These are phyloP conservation scores for Muscicapa adusta DNA, from an alignment of 2,113 vertebrate genomes.

Conservation along the genomic window DNA sequence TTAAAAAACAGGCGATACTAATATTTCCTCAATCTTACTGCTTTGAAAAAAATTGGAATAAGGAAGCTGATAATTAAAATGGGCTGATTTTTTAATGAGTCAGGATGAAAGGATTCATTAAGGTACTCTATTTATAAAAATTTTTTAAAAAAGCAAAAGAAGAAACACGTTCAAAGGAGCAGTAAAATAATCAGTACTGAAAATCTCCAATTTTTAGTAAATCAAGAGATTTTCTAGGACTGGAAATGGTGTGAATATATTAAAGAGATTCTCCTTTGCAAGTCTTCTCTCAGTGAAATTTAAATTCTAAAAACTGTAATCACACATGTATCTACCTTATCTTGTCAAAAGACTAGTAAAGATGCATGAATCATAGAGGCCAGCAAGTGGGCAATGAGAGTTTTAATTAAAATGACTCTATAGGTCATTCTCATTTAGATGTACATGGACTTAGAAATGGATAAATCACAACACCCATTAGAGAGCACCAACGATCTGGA, in stretches of 20 bases:
- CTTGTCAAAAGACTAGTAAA: neutral
- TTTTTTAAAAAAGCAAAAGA: neutral
- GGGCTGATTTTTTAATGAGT: neutral
- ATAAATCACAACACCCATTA: conserved; percentile 35
- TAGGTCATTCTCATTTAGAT: conserved; percentile 37
- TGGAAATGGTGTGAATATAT: neutral
- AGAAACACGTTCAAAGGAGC: neutral
- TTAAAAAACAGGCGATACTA: neutral
- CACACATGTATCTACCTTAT: neutral
- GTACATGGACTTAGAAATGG: neutral
- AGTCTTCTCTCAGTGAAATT: neutral
- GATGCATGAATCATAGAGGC: neutral
- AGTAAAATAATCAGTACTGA: neutral
- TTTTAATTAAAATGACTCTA: conserved; percentile 52
- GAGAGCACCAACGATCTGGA: neutral
- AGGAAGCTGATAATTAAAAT: neutral
- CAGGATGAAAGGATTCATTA: neutral
- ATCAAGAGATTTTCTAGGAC: neutral
- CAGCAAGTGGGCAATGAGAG: neutral
- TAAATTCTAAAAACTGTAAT: neutral
- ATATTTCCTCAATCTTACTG: neutral
- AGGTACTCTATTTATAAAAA: neutral
- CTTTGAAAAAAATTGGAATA: neutral
- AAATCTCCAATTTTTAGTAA: neutral
- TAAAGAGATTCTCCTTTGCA: neutral